Evolutionary conservation across 37 sponge, comb jelly and placozoan genomes (phyloP).

Genomic region (Geodia barretti): DNA sequence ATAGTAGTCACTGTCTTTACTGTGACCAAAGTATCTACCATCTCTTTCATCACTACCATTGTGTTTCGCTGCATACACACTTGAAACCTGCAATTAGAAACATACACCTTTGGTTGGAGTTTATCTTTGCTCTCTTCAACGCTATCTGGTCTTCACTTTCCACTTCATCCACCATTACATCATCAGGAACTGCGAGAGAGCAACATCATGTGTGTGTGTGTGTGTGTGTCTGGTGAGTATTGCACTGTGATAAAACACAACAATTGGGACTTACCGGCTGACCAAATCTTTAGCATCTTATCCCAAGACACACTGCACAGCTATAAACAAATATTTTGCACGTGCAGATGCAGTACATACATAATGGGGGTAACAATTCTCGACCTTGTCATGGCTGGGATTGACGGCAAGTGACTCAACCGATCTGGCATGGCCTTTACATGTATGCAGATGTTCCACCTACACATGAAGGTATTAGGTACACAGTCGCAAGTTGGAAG

Average conservation of each 20-base stretch:
- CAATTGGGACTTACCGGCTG: constrained; percentile 32
- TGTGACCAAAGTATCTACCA: too few relatives aligned
- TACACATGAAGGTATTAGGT: not conserved
- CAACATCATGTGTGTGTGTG: not conserved
- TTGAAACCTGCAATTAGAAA: not conserved
- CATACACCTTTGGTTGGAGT: not conserved
- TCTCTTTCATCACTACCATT: too few relatives aligned
- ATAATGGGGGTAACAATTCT: not conserved
- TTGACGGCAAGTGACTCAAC: constrained; percentile 73
- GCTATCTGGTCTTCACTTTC: constrained; percentile 11
- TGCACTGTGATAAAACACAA: too few relatives aligned
- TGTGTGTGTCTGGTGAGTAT: not conserved
- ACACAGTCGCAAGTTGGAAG: too few relatives aligned
- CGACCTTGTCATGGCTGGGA: constrained; percentile 36
- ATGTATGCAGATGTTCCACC: constrained; percentile 13
- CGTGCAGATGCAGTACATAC: not conserved
- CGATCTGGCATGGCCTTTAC: constrained; percentile 81
- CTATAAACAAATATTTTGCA: constrained; percentile 10
- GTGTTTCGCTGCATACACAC: too few relatives aligned
- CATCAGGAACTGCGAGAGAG: constrained; percentile 28
- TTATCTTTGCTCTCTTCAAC: constrained; percentile 4
- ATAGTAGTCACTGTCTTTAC: too few relatives aligned
- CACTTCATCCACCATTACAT: constrained; percentile 3
- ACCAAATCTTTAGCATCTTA: constrained; percentile 79
- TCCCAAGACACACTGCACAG: constrained; percentile 84